Conservation (phyloP, 2,113 vertebrate species). For the Myotis yumanensis region DNA sequence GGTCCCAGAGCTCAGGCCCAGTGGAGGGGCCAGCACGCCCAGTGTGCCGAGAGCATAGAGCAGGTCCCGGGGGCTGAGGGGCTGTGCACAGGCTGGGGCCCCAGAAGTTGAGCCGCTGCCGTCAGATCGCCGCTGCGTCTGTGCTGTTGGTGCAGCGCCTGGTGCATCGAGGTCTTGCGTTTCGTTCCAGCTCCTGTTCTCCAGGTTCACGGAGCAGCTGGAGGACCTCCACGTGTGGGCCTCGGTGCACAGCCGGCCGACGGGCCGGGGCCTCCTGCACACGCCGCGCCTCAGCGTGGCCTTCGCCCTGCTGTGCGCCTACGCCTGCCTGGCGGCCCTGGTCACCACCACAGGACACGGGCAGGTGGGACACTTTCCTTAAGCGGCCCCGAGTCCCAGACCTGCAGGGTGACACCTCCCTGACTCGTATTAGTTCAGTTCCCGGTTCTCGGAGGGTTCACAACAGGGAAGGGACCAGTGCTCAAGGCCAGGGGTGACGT, state of each 20-base stretch:
- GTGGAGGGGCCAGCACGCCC: not conserved
- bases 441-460: too few species aligned
- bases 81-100: not conserved
- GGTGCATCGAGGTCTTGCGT: accelerated
- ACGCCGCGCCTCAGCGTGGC: slow-evolving; percentile 83
- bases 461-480: accelerated
- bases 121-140: too few species aligned
- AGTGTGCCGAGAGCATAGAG: accelerated
- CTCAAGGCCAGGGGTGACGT: accelerated
- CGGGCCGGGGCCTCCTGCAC: slow-evolving; percentile 76
- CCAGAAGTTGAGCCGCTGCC: accelerated
- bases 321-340: slow-evolving; percentile 78
- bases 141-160: accelerated
- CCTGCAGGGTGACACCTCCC: not conserved
- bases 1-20: accelerated
- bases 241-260: slow-evolving; percentile 82
- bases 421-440: too few species aligned
- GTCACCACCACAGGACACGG: slow-evolving; percentile 74
- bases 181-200: slow-evolving; percentile 81
- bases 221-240: slow-evolving; percentile 87
- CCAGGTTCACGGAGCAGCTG: slow-evolving; percentile 83
- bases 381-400: too few species aligned
- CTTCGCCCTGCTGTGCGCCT: slow-evolving; percentile 81
- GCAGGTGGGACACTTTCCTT: slow-evolving; percentile 76
- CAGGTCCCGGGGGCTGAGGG: accelerated